Base-by-base conservation (phyloP, 2,113 vertebrate genomes). In the Lampris incognitus region DNA sequence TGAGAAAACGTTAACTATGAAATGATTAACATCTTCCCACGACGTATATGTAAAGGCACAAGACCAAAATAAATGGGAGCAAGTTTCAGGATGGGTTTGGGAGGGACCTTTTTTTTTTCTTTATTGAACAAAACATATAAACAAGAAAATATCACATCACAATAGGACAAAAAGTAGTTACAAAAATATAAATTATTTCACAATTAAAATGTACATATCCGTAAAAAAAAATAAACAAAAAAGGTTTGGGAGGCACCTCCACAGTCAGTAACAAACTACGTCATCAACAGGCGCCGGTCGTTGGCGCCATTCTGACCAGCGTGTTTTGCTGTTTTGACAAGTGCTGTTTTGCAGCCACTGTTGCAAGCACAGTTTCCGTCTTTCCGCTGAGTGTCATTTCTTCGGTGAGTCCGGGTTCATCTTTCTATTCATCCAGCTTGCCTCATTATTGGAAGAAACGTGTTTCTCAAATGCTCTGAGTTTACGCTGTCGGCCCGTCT, bases 221-320 rank as follows among this genome's bases (percentile, higher is more conserved):
- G 4, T 5, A 2, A 4, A 3, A 24, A 24, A 24, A 24, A 0
- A 24, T n/a, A 24, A 24, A 24, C 0, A 24, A 24, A 24, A 24
- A 24, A 24, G 24, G 24, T 24, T 24, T 24, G 24, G 24, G 24
- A 24, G 24, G 24, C 24, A 24, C 24, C 24, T 0, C 24, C 24
- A 24, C 24, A 0, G 24, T 24, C 9, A 39, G n/a, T 63, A 5
- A 39, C 13, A 11, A 36, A n/a, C 63, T 36, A 76, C 91, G 84
- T 92, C 91, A 93, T 93, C 88, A 88, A 0, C 0, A 2, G 1
- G 91, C 89, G 92, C 65, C 88, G 4, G 24, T 63, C 54, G 75
- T 74, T 61, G 85, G 91, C 91, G 92, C 92, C 90, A 87, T 89
- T 90, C 90, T 59, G 56, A 76, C 85, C 81, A 90, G 83, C 90